Evolutionary conservation across 2,888 invertebrate species (phyloP).

Genomic region (Drosophila subquinaria): DNA sequence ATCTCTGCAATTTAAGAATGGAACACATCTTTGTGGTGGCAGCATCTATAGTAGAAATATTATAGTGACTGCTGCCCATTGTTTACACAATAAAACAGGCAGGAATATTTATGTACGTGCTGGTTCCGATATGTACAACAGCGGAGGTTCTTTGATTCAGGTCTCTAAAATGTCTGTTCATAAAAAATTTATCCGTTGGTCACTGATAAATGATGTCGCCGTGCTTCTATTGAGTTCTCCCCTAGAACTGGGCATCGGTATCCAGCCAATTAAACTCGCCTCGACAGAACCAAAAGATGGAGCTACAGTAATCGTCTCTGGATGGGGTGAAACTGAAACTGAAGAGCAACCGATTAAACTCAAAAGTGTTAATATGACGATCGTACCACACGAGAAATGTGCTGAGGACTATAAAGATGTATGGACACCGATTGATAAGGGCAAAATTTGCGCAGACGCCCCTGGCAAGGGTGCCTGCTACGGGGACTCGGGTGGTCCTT

Average conservation of each 20-base stretch:
- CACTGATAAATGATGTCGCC: constrained; percentile 5
- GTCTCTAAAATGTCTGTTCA: not conserved
- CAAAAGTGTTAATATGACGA: constrained; percentile 4
- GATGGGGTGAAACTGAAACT: constrained; percentile 14
- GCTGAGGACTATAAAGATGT: no score
- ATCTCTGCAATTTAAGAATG: constrained; percentile 8
- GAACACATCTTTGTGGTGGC: constrained; percentile 26
- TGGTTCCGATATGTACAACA: not conserved
- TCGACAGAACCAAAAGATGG: not conserved
- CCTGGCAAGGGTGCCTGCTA: no score
- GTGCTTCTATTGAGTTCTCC: not conserved
- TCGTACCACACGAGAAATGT: constrained; percentile 2
- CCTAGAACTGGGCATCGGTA: not conserved
- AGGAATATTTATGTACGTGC: not conserved
- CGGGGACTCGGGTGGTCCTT: no score
- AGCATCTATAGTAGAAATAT: constrained; percentile 19
- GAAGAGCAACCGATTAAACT: not conserved
- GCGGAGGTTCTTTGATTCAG: not conserved
- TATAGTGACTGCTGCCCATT: constrained; percentile 34
- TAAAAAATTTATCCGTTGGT: not conserved
- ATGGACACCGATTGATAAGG: no score
- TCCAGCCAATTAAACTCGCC: constrained; percentile 10
- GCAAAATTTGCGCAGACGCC: no score
- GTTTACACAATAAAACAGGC: not conserved
- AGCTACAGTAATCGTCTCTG: not conserved